These are phyloP conservation scores for Tapirus indicus DNA, from an alignment of 2,797 vertebrate species.

Conservation along the genomic window DNA sequence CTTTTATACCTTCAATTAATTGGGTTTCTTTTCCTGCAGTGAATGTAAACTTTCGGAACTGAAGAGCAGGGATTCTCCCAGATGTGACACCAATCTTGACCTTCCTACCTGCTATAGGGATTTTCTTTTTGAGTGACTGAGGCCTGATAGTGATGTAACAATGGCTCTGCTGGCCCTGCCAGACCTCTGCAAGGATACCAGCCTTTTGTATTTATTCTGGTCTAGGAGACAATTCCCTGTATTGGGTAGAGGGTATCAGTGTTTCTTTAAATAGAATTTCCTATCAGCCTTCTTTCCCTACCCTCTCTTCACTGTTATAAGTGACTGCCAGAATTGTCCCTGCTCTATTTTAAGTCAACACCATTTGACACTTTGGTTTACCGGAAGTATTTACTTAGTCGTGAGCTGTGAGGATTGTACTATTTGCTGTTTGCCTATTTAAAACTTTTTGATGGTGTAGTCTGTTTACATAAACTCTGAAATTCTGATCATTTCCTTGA, in stretches of 20 bases:
- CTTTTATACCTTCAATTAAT: background rate
- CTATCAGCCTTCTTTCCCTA: conserved; percentile 60
- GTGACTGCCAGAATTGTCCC: conserved; percentile 62
- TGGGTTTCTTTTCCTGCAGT: background rate
- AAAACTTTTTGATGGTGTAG: conserved; percentile 1
- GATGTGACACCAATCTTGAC: background rate
- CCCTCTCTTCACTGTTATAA: conserved; percentile 69
- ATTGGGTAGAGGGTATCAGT: conserved; percentile 28
- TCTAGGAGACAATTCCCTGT: conserved; percentile 52
- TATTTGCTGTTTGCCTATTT: conserved; percentile 40
- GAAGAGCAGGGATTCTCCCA: conserved; percentile 37
- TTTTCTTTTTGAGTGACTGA: conserved; percentile 48
- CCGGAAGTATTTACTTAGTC: conserved; percentile 58
- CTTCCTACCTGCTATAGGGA: background rate
- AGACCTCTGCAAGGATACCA: conserved; percentile 54
- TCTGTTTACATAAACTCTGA: conserved; percentile 47
- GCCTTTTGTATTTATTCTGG: conserved; percentile 61
- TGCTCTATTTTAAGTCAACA: conserved; percentile 73
- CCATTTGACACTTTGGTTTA: conserved; percentile 47
- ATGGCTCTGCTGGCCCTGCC: conserved; percentile 47
- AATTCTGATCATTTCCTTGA: conserved; percentile 37
- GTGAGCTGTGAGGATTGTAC: background rate
- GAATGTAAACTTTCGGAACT: conserved; percentile 57
- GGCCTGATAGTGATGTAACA: conserved; percentile 53
- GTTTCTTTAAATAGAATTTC: conserved; percentile 75